Percentiles rank a stretch among this genome's conserved stretches.
These are phyloP conservation scores for Thelaira solivaga DNA, from an alignment of 2,888 invertebrate species.

Conservation along the genomic window DNA sequence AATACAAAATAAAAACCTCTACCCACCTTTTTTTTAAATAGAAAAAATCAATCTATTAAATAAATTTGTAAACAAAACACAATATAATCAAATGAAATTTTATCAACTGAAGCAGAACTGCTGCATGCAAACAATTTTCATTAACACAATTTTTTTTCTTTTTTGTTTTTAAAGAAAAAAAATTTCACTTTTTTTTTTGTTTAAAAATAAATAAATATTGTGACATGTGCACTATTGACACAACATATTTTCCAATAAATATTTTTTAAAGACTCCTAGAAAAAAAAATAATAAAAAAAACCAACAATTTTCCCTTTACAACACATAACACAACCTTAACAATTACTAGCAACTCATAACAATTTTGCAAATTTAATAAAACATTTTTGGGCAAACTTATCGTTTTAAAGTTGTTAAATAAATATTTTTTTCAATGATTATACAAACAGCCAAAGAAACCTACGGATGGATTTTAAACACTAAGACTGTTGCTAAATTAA, in stretches of 20 bases:
- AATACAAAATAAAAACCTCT: no score
- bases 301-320: no score
- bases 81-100: no score
- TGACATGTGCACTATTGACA: conserved; percentile 15
- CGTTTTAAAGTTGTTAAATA: conserved; percentile 4
- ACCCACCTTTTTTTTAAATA: no score
- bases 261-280: not conserved
- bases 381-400: not conserved
- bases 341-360: not conserved
- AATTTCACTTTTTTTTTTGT: conserved; percentile 24
- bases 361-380: not conserved
- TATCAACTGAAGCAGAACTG: conserved; percentile 49
- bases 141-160: not conserved
- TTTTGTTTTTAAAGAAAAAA: not conserved
- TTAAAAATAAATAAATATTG: not conserved
- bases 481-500: no score
- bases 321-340: no score
- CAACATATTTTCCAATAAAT: conserved; percentile 43
- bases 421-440: not conserved
- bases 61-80: no score
- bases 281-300: not conserved
- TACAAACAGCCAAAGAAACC: not conserved
- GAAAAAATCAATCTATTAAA: no score
- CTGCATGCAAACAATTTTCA: not conserved
- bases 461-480: conserved; percentile 12